These are phyloP conservation scores for Polypedilum pembai DNA, from an alignment of 1,140 invertebrate genomes.

Conservation along the genomic window DNA sequence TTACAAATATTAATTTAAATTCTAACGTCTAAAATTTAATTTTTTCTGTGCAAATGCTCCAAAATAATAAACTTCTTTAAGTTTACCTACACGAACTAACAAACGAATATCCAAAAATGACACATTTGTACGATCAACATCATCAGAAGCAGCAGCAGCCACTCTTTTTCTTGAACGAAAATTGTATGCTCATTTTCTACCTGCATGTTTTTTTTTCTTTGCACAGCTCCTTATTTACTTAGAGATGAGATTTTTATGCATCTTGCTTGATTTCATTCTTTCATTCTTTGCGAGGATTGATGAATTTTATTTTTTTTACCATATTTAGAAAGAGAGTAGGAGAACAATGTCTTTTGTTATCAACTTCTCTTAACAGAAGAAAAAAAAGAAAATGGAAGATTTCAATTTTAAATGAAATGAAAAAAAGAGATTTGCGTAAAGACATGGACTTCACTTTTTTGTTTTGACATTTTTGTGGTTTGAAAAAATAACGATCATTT, in stretches of 20 bases:
- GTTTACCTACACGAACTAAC: not conserved
- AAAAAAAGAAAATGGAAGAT: too few species aligned
- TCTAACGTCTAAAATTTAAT: too few species aligned
- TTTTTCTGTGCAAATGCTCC: not conserved
- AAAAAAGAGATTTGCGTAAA: too few species aligned
- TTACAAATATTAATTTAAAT: too few species aligned
- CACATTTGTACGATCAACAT: not conserved
- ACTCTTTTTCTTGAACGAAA: not conserved
- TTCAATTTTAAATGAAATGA: too few species aligned
- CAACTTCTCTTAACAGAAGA: not conserved
- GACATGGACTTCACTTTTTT: too few species aligned
- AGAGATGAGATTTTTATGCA: constrained; percentile 18
- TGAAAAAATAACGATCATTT: too few species aligned
- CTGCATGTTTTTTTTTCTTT: constrained; percentile 15
- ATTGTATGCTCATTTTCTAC: not conserved
- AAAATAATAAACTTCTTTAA: not conserved
- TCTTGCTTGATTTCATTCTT: not conserved
- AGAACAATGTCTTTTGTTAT: constrained; percentile 4
- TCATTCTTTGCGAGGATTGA: not conserved
- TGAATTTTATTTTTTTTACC: not conserved
- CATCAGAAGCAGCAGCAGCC: not conserved
- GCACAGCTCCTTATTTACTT: constrained; percentile 1
- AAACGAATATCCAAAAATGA: not conserved
- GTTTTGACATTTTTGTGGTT: too few species aligned
- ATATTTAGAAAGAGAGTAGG: not conserved